Percentiles rank a stretch among this genome's conserved stretches.
Evolutionary conservation across 2,888 invertebrate genomes (phyloP).

Genomic region (Empis livida): DNA sequence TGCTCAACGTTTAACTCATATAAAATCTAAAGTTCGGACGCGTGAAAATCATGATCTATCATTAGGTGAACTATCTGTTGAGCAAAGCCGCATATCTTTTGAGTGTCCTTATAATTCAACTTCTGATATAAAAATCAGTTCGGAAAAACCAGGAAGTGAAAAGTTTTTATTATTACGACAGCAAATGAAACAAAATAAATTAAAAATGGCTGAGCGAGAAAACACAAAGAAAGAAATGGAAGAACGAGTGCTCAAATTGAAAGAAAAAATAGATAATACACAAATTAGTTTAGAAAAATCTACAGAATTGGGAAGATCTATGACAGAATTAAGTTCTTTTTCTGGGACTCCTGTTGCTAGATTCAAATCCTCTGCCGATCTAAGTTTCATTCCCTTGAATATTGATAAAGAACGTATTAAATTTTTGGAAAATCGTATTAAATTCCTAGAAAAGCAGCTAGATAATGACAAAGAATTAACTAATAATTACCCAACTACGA

Average conservation of each 20-base stretch:
- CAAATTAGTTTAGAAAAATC: conserved; percentile 29
- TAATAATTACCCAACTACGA: not conserved
- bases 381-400: conserved; percentile 21
- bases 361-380: conserved; percentile 28
- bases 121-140: conserved; percentile 4
- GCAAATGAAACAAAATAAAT: conserved; percentile 42
- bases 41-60: conserved; percentile 17
- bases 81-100: not conserved
- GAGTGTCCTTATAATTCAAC: not conserved
- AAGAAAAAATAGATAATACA: conserved; percentile 41
- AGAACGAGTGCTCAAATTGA: conserved; percentile 40
- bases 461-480: conserved; percentile 20
- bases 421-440: conserved; percentile 30
- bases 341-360: conserved; percentile 17
- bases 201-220: conserved; percentile 40
- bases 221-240: conserved; percentile 40
- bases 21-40: conserved; percentile 24
- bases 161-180: conserved; percentile 40
- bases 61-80: not conserved
- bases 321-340: conserved; percentile 29
- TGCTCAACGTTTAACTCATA: conserved; percentile 23
- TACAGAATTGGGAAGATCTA: conserved; percentile 31
- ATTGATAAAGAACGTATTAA: conserved; percentile 27
- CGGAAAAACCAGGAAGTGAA: conserved; percentile 37
- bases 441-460: conserved; percentile 28